phyloP scores from a whole-genome alignment of 1,140 invertebrate species.

The Andricus grossulariae region DNA sequence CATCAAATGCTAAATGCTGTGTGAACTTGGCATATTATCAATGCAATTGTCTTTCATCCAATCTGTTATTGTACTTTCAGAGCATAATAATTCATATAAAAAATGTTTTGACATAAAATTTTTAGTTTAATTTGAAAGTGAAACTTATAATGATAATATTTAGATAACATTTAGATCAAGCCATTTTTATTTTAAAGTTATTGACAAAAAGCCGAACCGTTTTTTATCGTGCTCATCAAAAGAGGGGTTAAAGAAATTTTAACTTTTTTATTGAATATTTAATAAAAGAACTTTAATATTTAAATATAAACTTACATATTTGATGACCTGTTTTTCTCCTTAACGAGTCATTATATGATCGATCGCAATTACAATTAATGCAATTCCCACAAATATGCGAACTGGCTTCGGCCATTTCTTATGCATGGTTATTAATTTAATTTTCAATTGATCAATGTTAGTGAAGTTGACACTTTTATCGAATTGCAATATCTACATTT shows the following conservation, averaged over 20 bases:
- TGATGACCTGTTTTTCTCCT: neutral
- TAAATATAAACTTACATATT: neutral
- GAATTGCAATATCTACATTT: too few relatives aligned
- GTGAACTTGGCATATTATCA: neutral
- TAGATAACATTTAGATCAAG: too few relatives aligned
- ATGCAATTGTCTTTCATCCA: neutral
- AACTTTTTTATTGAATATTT: too few relatives aligned
- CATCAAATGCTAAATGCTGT: neutral
- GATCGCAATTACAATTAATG: neutral
- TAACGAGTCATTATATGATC: neutral
- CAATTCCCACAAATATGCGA: slow-evolving; percentile 3
- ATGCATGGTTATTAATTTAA: neutral
- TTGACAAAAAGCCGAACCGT: too few relatives aligned
- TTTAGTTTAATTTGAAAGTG: neutral
- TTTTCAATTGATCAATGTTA: neutral
- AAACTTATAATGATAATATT: neutral
- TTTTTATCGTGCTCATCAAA: too few relatives aligned
- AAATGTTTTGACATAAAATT: neutral
- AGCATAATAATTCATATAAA: neutral
- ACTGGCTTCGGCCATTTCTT: neutral
- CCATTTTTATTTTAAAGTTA: too few relatives aligned
- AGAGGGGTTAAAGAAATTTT: too few relatives aligned
- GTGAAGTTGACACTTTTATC: too few relatives aligned
- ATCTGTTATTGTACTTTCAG: neutral
- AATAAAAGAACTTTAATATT: too few relatives aligned